Evolutionary conservation across 2,888 invertebrate species (phyloP).

Genomic region (Epiblema foenella): DNA sequence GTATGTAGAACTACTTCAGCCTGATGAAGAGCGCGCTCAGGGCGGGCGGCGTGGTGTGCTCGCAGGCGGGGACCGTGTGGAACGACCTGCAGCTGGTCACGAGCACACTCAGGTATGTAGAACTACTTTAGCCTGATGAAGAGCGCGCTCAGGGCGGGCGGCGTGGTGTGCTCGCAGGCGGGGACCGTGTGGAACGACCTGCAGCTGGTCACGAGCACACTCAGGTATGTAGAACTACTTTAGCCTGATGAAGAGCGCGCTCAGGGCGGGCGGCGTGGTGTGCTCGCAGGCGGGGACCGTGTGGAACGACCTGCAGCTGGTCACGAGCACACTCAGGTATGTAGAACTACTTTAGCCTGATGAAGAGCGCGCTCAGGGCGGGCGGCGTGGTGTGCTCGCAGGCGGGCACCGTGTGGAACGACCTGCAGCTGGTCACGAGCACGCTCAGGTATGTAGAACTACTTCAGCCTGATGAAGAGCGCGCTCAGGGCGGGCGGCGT

Average conservation of each 20-base stretch:
- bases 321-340: slow-evolving; percentile 90
- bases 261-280: slow-evolving; percentile 94
- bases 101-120: no score
- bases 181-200: slow-evolving; percentile 93
- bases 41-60: slow-evolving; percentile 96
- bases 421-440: slow-evolving; percentile 90
- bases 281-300: slow-evolving; percentile 95
- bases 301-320: slow-evolving; percentile 92
- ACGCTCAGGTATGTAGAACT: no score
- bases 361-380: slow-evolving; percentile 92
- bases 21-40: slow-evolving; percentile 93
- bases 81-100: slow-evolving; percentile 91
- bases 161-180: slow-evolving; percentile 97
- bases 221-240: slow-evolving; percentile 95
- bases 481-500: slow-evolving; percentile 94
- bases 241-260: slow-evolving; percentile 91
- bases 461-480: slow-evolving; percentile 92
- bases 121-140: slow-evolving; percentile 94
- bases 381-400: slow-evolving; percentile 98
- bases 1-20: slow-evolving; percentile 93
- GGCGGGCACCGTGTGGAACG: slow-evolving; percentile 92
- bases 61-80: slow-evolving; percentile 95
- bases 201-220: slow-evolving; percentile 90
- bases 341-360: slow-evolving; percentile 92
- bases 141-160: slow-evolving; percentile 91